Conservation (phyloP, 2,113 vertebrate genomes). For the Myrmophylax atrothorax region DNA sequence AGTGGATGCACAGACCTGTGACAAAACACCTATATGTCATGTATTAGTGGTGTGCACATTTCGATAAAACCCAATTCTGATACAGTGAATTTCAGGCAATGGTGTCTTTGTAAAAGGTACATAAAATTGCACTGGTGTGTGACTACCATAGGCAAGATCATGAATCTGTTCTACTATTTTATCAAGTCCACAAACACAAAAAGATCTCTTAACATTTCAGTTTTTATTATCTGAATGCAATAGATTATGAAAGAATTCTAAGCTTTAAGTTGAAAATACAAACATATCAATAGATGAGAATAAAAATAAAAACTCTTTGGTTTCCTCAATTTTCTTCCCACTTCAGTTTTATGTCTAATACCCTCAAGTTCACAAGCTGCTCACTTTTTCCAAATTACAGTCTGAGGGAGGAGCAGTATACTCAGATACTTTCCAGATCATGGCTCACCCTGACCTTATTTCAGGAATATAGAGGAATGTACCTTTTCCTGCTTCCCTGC, state of each 20-base stretch:
- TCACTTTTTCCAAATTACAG: background rate
- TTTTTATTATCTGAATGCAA: background rate
- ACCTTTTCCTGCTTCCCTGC: background rate
- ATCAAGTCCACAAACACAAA: background rate
- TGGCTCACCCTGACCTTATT: background rate
- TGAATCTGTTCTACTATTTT: background rate
- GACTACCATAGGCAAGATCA: background rate
- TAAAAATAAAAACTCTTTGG: background rate
- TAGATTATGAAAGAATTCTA: background rate
- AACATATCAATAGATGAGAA: background rate
- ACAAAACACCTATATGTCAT: background rate
- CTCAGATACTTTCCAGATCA: background rate
- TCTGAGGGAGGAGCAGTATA: background rate
- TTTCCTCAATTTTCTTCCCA: background rate
- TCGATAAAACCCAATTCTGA: background rate
- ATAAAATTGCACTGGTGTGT: background rate
- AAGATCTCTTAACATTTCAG: background rate
- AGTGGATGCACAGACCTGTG: background rate
- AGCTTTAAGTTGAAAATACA: background rate
- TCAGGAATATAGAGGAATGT: background rate
- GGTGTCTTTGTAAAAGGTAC: background rate
- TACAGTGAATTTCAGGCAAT: background rate
- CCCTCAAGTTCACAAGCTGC: background rate
- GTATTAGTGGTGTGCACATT: background rate
- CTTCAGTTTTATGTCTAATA: background rate